Percentiles rank a stretch among this genome's conserved stretches.
These are phyloP conservation scores for Sycophaga agraensis DNA, from an alignment of 1,140 invertebrate genomes.

Conservation along the genomic window DNA sequence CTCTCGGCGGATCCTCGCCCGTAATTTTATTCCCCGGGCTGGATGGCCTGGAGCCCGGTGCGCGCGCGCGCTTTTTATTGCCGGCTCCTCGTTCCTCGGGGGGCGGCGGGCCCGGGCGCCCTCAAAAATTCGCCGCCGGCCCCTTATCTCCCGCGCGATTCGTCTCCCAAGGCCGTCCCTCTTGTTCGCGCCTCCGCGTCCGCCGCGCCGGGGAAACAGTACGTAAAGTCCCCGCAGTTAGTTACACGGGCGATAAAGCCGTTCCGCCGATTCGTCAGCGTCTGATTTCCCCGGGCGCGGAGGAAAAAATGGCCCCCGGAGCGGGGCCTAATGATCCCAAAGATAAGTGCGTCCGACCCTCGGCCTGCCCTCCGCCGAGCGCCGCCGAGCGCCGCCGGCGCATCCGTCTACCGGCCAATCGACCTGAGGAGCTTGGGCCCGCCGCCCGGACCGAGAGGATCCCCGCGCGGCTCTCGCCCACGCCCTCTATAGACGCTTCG, in stretches of 20 bases:
- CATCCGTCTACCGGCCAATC: too few species aligned
- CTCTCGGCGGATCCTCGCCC: conserved; percentile 41
- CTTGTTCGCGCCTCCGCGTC: not conserved
- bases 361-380: not conserved
- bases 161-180: not conserved
- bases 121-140: not conserved
- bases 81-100: too few species aligned
- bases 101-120: too few species aligned
- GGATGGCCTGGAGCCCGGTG: conserved; percentile 27
- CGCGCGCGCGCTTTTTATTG: not conserved
- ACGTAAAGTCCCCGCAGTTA: conserved; percentile 30
- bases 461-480: too few species aligned
- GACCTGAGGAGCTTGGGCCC: too few species aligned
- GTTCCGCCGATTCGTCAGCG: conserved; percentile 31
- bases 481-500: too few species aligned
- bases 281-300: conserved; percentile 31
- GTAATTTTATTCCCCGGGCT: conserved; percentile 44
- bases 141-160: conserved; percentile 25
- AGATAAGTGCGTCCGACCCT: conserved; percentile 13
- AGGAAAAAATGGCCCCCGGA: conserved; percentile 23
- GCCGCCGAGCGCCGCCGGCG: not conserved
- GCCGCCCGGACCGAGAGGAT: too few species aligned
- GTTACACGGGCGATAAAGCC: conserved; percentile 31
- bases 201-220: conserved; percentile 2
- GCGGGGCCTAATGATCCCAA: conserved; percentile 24